Conservation (phyloP, 2,113 vertebrate genomes). For the Halcyon malimbica region DNA sequence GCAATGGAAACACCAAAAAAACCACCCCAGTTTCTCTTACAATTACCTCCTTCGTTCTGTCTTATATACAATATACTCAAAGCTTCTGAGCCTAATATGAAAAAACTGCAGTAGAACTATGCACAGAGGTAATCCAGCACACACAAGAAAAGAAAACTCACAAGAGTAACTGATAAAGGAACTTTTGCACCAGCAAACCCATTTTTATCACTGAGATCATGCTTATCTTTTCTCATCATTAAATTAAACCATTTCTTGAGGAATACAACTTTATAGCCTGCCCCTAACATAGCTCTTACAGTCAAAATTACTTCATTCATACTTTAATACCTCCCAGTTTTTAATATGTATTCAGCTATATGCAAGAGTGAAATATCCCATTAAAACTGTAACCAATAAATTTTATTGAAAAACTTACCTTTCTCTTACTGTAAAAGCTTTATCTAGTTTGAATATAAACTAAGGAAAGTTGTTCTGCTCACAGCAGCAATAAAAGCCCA, state of each 20-base stretch:
- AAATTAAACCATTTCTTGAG: background rate
- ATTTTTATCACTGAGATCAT: background rate
- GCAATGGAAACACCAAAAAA: background rate
- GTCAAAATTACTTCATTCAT: background rate
- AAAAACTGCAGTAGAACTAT: background rate
- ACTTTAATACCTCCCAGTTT: background rate
- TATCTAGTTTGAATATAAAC: background rate
- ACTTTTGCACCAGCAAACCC: conserved; percentile 19
- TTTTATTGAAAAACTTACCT: background rate
- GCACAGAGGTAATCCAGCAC: background rate
- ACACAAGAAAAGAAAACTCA: background rate
- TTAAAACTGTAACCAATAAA: background rate
- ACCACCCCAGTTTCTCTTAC: background rate
- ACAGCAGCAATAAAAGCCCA: background rate
- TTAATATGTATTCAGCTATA: background rate
- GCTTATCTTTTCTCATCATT: background rate
- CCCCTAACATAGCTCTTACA: background rate
- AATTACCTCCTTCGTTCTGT: background rate
- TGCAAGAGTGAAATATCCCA: background rate
- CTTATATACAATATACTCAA: background rate
- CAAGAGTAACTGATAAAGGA: background rate
- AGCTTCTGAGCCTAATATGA: background rate
- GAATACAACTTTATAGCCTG: background rate
- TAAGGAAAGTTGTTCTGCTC: background rate
- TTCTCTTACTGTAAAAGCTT: background rate